Evolutionary conservation across 1,140 invertebrate species (phyloP), one percentile per base, ranked within the genome.

Genomic region (Diachasma alloeum): DNA sequence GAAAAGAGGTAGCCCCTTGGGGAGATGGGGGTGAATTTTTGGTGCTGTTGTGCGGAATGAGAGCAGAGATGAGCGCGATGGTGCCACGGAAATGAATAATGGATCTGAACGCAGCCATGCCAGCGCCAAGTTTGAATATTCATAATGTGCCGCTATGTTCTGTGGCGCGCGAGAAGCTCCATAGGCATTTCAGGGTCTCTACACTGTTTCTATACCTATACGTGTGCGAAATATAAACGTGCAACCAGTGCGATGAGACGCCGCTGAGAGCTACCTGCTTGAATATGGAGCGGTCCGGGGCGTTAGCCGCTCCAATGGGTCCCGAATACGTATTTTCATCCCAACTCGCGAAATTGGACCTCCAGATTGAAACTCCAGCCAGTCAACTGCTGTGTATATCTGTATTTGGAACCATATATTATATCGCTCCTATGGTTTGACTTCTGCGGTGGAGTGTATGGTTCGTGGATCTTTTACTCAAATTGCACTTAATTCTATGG

Each of bases 1-100:
- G 36, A 68, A 68, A 67, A 39, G 11, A 37, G 66, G 36, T 17
- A 68, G 66, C 66, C 36, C 26, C 4, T n/a, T 15, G 11, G 59
- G n/a, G 36, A 2, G 66, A 68, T 68, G 36, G 36, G 36, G 13
- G 31, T 17, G 36, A 39, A 39, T 68, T 68, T 36, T 68, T 39
- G 36, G 36, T 68, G 26, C n/a, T 39, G n/a, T 37, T 69, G 26
- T 76, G 69, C 31, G 70, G 67, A 75, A 75, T 24, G 24, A 44
- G 74, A 76, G 53, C 36, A 39, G 75, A 73, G 69, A 72, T 53
- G 70, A 76, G 74, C 79, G 76, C 80, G 76, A 82, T 79, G 83
- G 82, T 84, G 83, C 83, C 80, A 82, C 81, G 71, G 67, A 78
- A 83, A 87, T 88, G 86, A 88, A 88, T 87, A 88, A 88, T 88